Evolutionary conservation across 1,140 invertebrate genomes (phyloP), one percentile per base, ranked within the genome.

Genomic region (Trichoplusia ni): DNA sequence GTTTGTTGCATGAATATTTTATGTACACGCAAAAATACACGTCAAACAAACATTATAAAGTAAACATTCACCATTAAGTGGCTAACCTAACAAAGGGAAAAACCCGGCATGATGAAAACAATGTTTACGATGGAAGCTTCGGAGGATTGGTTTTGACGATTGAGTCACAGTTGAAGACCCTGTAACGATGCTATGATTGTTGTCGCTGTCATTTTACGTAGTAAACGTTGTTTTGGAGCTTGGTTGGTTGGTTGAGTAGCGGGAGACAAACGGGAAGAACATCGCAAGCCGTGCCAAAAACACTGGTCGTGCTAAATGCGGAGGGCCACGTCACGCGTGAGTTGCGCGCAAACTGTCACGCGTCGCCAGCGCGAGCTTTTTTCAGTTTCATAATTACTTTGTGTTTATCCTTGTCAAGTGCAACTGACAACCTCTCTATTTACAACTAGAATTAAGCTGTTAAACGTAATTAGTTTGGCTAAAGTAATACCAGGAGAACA

Each of bases 291-390:
- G 60, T 83, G 81, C 85, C 81, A 86, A 84, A 70, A 84, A 79
- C 79, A 80, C 77, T 81, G 75, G 69, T 60, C 61, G 69, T 53
- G 74, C 84, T 87, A 87, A 85, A 86, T 76, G 65, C 64, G 77
- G 79, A 75, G 64, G 59, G 77, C 74, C 83, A 79, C 85, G 85
- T 88, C 83, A 88, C 63, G 61, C 58, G 60, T 46, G 64, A 66
- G 51, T 46, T 56, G 44, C 73, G 61, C 66, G 74, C 71, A 67
- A 67, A 72, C 74, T 81, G 81, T 85, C 82, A 73, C 78, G 69
- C 54, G 62, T 59, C 61, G 53, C 38, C 44, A 47, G 23, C 23
- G 25, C 44, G n/a, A 21, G 3, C 46, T 65, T 40, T 40, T 31
- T 33, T 63, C 64, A 47, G 64, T 71, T 67, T 71, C 69, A 60